A percentile compares a stretch with the other conserved stretches of the same genome.
phyloP scores from a whole-genome alignment of 2,888 invertebrate genomes.

The Aphelenchoides bicaudatus region DNA sequence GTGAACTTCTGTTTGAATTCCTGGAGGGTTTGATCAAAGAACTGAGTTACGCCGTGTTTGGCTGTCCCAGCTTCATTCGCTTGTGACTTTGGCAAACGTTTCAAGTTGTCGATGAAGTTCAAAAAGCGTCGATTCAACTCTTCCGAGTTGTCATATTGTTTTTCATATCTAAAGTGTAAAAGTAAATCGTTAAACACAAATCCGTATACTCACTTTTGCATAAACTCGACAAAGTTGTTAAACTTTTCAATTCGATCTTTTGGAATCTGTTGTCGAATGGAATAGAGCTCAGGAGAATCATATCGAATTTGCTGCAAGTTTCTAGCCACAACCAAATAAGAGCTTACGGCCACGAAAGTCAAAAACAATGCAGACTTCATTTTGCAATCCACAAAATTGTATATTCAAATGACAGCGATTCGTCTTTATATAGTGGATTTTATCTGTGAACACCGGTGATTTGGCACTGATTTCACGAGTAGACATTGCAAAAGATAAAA shows the following conservation, averaged over 20 bases:
- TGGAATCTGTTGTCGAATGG: too few relatives aligned
- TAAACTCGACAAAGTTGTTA: constrained; percentile 5
- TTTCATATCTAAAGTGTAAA: background rate
- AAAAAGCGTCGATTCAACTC: constrained; percentile 11
- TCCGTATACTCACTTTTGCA: background rate
- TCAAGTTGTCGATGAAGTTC: constrained; percentile 6
- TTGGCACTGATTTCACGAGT: too few relatives aligned
- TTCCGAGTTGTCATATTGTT: constrained; percentile 1
- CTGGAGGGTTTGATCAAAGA: constrained; percentile 15
- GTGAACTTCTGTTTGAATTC: background rate
- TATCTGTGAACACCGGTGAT: too few relatives aligned
- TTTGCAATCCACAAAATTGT: too few relatives aligned
- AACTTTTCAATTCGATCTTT: background rate
- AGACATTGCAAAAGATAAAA: too few relatives aligned
- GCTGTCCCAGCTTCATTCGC: background rate
- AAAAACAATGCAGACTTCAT: too few relatives aligned
- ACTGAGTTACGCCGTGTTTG: constrained; percentile 12
- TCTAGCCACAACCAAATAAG: too few relatives aligned
- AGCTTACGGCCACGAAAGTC: too few relatives aligned
- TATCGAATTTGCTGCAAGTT: too few relatives aligned
- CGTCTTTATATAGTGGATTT: too few relatives aligned
- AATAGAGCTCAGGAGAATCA: too few relatives aligned
- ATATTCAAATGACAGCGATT: too few relatives aligned
- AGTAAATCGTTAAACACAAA: background rate
- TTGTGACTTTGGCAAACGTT: background rate